Percentiles rank a stretch among this genome's conserved stretches.
These are phyloP conservation scores for Anthopleura sola DNA, from an alignment of 64 coral and sea anemone genomes.

Conservation along the genomic window DNA sequence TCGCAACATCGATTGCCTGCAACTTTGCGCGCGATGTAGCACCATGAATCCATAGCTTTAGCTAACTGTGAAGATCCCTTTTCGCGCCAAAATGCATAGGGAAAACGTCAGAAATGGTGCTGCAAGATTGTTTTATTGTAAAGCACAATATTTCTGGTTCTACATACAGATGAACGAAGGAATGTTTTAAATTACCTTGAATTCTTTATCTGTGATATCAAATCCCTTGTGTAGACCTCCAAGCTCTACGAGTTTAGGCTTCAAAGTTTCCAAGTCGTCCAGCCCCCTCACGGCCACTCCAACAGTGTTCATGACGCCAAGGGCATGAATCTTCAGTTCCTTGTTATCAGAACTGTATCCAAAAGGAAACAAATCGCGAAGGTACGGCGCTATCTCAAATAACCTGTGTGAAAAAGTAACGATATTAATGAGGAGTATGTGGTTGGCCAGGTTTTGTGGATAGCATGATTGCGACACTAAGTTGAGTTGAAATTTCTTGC, in stretches of 20 bases:
- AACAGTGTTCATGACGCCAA: slow-evolving; percentile 63
- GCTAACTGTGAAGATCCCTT: no score
- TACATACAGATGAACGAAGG: no score
- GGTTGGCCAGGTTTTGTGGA: no score
- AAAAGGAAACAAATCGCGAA: slow-evolving; percentile 63
- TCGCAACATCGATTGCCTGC: no score
- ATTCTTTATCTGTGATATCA: slow-evolving; percentile 51
- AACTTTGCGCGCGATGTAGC: no score
- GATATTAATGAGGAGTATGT: not conserved
- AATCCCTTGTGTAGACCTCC: slow-evolving; percentile 51
- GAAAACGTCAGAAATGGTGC: no score
- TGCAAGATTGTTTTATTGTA: no score
- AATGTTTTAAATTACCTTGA: slow-evolving; percentile 42
- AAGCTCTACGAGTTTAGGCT: slow-evolving; percentile 38
- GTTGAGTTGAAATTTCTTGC: no score
- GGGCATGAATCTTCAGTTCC: slow-evolving; percentile 48
- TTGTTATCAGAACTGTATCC: slow-evolving; percentile 23
- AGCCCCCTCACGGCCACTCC: slow-evolving; percentile 42
- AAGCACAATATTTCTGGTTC: no score
- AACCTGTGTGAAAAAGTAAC: slow-evolving; percentile 28
- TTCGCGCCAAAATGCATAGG: no score
- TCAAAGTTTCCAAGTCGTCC: slow-evolving; percentile 49
- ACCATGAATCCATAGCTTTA: no score
- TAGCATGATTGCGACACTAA: no score
- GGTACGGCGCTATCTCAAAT: slow-evolving; percentile 59